Evolutionary conservation across 2,797 vertebrate genomes (phyloP).

Genomic region (Menidia menidia): DNA sequence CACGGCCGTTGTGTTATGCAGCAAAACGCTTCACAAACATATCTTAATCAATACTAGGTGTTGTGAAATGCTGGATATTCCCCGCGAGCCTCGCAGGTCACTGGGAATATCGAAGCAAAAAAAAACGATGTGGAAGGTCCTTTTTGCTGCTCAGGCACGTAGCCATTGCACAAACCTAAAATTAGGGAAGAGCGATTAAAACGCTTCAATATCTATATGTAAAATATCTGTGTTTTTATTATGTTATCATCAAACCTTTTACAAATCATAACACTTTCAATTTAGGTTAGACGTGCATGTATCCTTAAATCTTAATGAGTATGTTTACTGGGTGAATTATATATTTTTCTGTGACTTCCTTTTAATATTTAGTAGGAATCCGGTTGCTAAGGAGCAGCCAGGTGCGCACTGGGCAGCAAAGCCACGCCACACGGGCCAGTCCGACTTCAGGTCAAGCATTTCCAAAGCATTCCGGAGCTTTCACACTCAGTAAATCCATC

Average conservation of each 20-base stretch:
- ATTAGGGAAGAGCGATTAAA: neutral
- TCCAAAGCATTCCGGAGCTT: slow-evolving; percentile 21
- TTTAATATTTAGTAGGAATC: too few relatives aligned
- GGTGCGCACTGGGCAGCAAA: slow-evolving; percentile 6
- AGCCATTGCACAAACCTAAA: neutral
- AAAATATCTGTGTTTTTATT: neutral
- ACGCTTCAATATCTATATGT: too few relatives aligned
- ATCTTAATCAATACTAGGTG: neutral
- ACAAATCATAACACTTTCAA: neutral
- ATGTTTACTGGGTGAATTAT: neutral
- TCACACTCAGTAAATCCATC: slow-evolving; percentile 30
- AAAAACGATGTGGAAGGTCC: neutral
- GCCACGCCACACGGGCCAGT: neutral
- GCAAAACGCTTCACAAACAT: slow-evolving; percentile 6
- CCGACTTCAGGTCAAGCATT: slow-evolving; percentile 13
- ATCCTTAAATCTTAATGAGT: neutral
- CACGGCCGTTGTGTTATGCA: neutral
- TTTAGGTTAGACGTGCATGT: neutral
- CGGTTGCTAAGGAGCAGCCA: neutral
- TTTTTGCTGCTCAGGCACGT: neutral
- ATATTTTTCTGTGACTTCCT: neutral
- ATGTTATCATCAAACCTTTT: neutral
- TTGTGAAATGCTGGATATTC: neutral
- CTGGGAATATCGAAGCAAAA: neutral
- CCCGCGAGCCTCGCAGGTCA: neutral